These are phyloP conservation scores for Tiliacea aurago DNA, from an alignment of 2,888 invertebrate species.

Conservation along the genomic window DNA sequence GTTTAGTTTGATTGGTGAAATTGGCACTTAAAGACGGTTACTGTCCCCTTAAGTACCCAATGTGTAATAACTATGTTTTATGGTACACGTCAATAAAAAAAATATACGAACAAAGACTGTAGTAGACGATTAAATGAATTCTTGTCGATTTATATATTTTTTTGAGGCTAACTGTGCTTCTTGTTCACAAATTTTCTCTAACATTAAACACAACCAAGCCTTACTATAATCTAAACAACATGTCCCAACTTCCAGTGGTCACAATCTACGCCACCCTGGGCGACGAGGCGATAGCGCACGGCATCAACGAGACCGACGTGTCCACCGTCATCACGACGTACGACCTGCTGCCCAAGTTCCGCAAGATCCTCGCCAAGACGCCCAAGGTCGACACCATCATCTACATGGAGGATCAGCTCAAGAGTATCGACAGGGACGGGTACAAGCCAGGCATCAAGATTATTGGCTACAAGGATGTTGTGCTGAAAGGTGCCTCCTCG, in stretches of 20 bases:
- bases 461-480: slow-evolving; percentile 93
- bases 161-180: no score
- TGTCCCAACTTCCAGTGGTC: slow-evolving; percentile 91
- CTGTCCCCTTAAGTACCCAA: no score
- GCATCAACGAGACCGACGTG: slow-evolving; percentile 99
- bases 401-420: slow-evolving; percentile 97
- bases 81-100: no score
- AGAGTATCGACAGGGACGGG: slow-evolving; percentile 92
- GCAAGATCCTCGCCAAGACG: slow-evolving; percentile 93
- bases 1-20: no score
- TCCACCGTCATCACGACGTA: slow-evolving; percentile 97
- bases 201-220: not conserved
- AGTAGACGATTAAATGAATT: no score
- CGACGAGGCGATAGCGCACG: slow-evolving; percentile 98
- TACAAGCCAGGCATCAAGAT: slow-evolving; percentile 94
- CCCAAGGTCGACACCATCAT: slow-evolving; percentile 95
- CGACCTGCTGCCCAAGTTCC: slow-evolving; percentile 97
- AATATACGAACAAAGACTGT: not conserved
- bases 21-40: no score
- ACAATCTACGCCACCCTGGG: slow-evolving; percentile 99
- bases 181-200: no score
- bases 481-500: slow-evolving; percentile 79
- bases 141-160: no score
- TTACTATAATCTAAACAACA: not conserved
- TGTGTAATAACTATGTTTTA: no score